Evolutionary conservation across 53 echinoderm and acorn worm species (phyloP), one percentile per base, ranked within the genome.

Genomic region (Zoroaster sp.): DNA sequence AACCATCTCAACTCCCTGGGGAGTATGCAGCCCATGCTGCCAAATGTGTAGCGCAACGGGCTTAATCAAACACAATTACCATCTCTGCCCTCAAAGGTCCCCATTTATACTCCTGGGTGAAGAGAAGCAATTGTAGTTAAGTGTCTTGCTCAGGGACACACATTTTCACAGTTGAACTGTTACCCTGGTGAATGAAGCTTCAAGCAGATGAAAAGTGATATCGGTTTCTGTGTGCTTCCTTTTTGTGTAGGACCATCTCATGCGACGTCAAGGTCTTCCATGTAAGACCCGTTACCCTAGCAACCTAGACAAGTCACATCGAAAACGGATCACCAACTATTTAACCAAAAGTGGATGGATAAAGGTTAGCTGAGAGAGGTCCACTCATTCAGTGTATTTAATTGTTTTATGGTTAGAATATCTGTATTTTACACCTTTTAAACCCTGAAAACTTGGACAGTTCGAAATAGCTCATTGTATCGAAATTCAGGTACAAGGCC

Each of bases 301-400:
- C 80, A 97, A 97, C 83, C 87, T 97, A 38, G 94, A 97, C 95
- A 94, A 95, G 88, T 86, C 95, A 31, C 95, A 97, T 75, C 93
- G 98, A 69, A 95, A 93, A 81, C 91, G 98, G 42, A 97, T 97
- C 92, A 92, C 94, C 86, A 97, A 95, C 95, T 97, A 93, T 77
- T 88, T 97, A 66, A 90, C 93, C 66, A 88, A 92, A 55, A 97
- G 95, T 42, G 98, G 98, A 45, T 97, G 98, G 95, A 97, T 95
- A 17, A 96, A 96, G 93, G 93, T 93, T 73, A 96, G 95, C 90
- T 96, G 94, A 93, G 75, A 49, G 39, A 34, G 39, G 28, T 31
- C 43, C 14, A 7, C 3, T 0, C 14, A 0, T 65, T 38, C 42
- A 43, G 43, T 82, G 82, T 66, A 82, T 82, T 68, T 67, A 80